Evolutionary conservation across 2,888 invertebrate genomes (phyloP).

Genomic region (Crepidodera aurea): DNA sequence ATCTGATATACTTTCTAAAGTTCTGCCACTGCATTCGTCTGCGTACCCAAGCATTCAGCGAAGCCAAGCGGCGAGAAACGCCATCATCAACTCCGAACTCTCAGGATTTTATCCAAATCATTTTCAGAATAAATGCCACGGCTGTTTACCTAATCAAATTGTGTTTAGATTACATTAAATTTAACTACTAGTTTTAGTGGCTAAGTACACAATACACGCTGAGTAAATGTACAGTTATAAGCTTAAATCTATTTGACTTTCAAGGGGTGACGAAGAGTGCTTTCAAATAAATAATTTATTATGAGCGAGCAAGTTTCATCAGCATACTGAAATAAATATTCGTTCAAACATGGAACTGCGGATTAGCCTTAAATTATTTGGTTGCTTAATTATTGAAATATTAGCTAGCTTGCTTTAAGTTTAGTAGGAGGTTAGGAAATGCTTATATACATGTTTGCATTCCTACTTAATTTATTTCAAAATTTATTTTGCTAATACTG

Average conservation of each 20-base stretch:
- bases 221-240: conserved; percentile 47
- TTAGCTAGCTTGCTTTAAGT: not conserved
- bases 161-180: conserved; percentile 52
- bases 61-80: conserved; percentile 6
- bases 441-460: too few species aligned
- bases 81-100: conserved; percentile 22
- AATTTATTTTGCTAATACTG: too few species aligned
- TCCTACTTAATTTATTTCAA: not conserved
- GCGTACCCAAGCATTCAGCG: not conserved
- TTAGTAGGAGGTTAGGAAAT: not conserved
- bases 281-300: conserved; percentile 45
- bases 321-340: conserved; percentile 25
- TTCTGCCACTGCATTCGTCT: not conserved
- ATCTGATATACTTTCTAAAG: too few species aligned
- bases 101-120: conserved; percentile 40
- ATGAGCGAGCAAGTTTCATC: conserved; percentile 20
- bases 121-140: conserved; percentile 45
- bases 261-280: conserved; percentile 46
- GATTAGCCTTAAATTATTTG: conserved; percentile 24
- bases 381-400: conserved; percentile 21
- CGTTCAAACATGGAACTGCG: conserved; percentile 16
- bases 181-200: conserved; percentile 51
- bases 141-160: conserved; percentile 51
- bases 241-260: conserved; percentile 48
- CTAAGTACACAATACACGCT: conserved; percentile 45